Percentiles rank a stretch among this genome's conserved stretches.
phyloP scores from a whole-genome alignment of 2,797 vertebrate genomes.

The Trachurus trachurus region DNA sequence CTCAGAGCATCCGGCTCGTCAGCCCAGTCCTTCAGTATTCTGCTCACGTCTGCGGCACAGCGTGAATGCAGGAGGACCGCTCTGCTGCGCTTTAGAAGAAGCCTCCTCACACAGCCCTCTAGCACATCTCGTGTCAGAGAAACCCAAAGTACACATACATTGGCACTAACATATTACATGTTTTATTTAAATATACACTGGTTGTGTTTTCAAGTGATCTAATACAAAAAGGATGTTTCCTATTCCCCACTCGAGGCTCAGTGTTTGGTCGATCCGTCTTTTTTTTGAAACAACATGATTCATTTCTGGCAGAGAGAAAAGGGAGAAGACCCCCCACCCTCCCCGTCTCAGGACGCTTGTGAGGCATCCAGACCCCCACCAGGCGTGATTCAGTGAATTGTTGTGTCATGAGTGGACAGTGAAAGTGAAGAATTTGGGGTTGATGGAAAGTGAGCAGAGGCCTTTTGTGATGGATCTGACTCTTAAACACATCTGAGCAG shows the following conservation, averaged over 20 bases:
- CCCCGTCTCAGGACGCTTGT: not conserved
- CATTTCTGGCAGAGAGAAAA: not conserved
- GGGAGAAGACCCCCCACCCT: no score
- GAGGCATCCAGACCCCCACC: slow-evolving; percentile 28
- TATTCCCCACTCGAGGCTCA: not conserved
- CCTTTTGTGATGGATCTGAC: slow-evolving; percentile 46
- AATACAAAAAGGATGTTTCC: not conserved
- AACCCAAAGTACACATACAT: not conserved
- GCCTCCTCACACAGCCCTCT: slow-evolving; percentile 16
- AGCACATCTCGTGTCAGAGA: slow-evolving; percentile 7
- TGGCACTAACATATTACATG: slow-evolving; percentile 12
- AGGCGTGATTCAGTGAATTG: slow-evolving; percentile 50
- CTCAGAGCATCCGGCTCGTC: slow-evolving; percentile 72
- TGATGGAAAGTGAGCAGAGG: slow-evolving; percentile 33
- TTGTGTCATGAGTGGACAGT: slow-evolving; percentile 38
- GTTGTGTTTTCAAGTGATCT: slow-evolving; percentile 11
- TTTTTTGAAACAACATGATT: slow-evolving; percentile 1
- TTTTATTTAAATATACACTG: slow-evolving; percentile 10
- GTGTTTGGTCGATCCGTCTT: not conserved
- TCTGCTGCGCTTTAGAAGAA: slow-evolving; percentile 44
- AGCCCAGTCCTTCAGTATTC: slow-evolving; percentile 66
- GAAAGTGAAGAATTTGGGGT: slow-evolving; percentile 41
- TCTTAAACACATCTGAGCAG: slow-evolving; percentile 56
- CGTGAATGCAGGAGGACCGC: slow-evolving; percentile 53
- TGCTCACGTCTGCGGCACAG: slow-evolving; percentile 68